Base-by-base conservation (phyloP, 2,888 invertebrate species). In the Eupsilia transversa region DNA sequence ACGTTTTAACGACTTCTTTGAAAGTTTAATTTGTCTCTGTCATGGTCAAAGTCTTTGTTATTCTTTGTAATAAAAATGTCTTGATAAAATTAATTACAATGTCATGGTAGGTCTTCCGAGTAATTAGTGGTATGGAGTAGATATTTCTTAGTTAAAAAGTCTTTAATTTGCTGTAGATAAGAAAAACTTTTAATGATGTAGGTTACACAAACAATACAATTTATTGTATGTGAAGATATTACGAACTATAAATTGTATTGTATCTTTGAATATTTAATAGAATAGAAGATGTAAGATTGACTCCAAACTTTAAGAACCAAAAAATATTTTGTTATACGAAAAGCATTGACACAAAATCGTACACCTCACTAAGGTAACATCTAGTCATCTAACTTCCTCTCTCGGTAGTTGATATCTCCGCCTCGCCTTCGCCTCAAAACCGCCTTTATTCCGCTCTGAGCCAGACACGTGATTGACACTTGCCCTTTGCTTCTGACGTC, bases 21-120 rank as follows among this genome's bases (percentile, higher is more conserved):
- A 56, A 86, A 88, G 83, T 89, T 89, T 85, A 85, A 88, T 89
- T 89, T 89, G 84, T 88, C 88, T 86, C 82, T 85, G 87, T 87
- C 84, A 74, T 81, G 84, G 87, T 85, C 80, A 85, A 83, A 74
- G 80, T 78, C 64, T 77, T 85, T 78, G 65, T 73, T 79, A 68
- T 79, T 74, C 67, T 75, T 77, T 60, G 57, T 27, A 72, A 74
- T 72, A 77, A 76, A 84, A 79, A 74, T 76, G 56, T 83, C 65
- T 60, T 56, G 35, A 61, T 73, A 74, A 68, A 73, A 75, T 79
- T 81, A 75, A 79, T 85, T 75, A 70, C 46, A 61, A 61, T 52
- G 35, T 33, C 52, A 27, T 60, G n/a, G 12, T 64, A 27, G 64
- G 30, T 33, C 12, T 59, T 33, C 2, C 1, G 4, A 46, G 20